These are phyloP conservation scores for Montipora foliosa DNA, from an alignment of 64 coral and sea anemone species.

Conservation along the genomic window DNA sequence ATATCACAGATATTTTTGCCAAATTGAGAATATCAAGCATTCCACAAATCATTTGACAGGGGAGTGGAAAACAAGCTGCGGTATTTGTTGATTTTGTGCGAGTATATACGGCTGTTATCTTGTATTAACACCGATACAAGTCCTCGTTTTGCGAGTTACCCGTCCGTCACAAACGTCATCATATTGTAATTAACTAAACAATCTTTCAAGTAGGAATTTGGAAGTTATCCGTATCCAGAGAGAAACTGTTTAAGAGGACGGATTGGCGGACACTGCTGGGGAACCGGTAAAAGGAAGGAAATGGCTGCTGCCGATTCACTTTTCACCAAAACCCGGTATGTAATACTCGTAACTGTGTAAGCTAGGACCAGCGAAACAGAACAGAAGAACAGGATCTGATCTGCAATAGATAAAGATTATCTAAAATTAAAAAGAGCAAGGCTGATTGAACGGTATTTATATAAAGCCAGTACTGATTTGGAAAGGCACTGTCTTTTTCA, in stretches of 20 bases:
- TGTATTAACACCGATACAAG: neutral
- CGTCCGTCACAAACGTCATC: neutral
- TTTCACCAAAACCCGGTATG: neutral
- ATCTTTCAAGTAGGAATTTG: conserved; percentile 11
- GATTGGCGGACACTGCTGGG: neutral
- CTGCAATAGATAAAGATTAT: too few relatives aligned
- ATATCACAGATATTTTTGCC: conserved; percentile 21
- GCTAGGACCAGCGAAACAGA: too few relatives aligned
- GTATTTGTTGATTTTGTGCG: neutral
- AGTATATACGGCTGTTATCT: conserved; percentile 29
- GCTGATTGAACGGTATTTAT: too few relatives aligned
- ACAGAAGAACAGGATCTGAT: too few relatives aligned
- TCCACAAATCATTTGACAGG: neutral
- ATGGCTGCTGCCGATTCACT: neutral
- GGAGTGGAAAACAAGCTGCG: neutral
- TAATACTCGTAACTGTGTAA: neutral
- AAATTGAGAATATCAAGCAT: conserved; percentile 19
- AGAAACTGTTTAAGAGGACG: neutral
- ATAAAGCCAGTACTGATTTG: too few relatives aligned
- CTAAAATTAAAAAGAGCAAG: too few relatives aligned
- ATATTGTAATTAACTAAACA: neutral
- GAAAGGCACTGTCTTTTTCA: too few relatives aligned
- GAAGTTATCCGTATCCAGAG: neutral
- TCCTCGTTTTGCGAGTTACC: neutral
- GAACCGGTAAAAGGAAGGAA: neutral